Evolutionary conservation across 2,888 invertebrate genomes (phyloP).

Genomic region (Chrysolina oricalcia): DNA sequence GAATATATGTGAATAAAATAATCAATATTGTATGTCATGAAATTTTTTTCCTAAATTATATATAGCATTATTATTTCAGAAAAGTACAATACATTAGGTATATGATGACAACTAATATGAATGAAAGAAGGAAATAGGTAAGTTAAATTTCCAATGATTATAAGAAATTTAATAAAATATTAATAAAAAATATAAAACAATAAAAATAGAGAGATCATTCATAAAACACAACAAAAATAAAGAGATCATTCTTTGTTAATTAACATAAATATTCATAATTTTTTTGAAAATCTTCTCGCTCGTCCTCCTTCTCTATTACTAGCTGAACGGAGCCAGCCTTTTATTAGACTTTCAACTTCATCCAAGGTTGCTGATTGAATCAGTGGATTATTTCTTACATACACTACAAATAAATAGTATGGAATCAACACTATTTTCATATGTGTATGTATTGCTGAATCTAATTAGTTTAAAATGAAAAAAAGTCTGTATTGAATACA

Average conservation of each 20-base stretch:
- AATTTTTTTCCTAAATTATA: no score
- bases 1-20: background rate
- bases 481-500: background rate
- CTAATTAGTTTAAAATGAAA: background rate
- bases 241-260: background rate
- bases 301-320: background rate
- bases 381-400: background rate
- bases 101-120: background rate
- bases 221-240: constrained; percentile 11
- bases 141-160: constrained; percentile 5
- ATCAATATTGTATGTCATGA: background rate
- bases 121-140: background rate
- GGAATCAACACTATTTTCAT: no score
- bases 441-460: constrained; percentile 12
- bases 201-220: no score
- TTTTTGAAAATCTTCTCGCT: background rate
- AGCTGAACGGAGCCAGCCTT: constrained; percentile 1
- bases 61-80: no score
- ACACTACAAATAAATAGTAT: constrained; percentile 2
- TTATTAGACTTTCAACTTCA: background rate
- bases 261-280: background rate
- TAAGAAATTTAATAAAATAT: background rate
- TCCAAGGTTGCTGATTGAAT: background rate
- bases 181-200: background rate
- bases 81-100: no score